Conservation (phyloP, 2,113 vertebrate genomes). For the Datnioides undecimradiatus region DNA sequence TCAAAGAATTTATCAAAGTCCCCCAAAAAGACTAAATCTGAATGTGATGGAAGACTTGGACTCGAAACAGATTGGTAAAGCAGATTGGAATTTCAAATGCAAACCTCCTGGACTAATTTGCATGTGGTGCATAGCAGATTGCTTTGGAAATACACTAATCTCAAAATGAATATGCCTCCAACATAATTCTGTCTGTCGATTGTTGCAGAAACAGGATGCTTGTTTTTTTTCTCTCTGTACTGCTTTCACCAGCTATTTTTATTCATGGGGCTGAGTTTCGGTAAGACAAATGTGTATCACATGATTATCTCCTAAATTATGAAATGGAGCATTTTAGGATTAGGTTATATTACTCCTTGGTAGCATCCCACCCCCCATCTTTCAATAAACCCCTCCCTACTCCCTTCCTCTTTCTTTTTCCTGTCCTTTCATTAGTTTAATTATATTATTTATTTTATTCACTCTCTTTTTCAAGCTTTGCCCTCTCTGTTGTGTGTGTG, state of each 20-base stretch:
- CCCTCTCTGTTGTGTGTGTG: not conserved
- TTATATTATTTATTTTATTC: not conserved
- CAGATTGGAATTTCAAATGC: constrained; percentile 71
- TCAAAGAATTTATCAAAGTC: constrained; percentile 64
- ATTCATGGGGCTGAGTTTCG: constrained; percentile 39
- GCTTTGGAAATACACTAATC: constrained; percentile 67
- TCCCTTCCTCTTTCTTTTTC: not conserved
- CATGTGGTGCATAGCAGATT: constrained; percentile 64
- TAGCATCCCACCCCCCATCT: constrained; percentile 4
- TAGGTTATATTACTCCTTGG: constrained; percentile 32
- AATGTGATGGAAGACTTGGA: constrained; percentile 51
- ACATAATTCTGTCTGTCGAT: constrained; percentile 55
- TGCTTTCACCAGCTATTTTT: constrained; percentile 54
- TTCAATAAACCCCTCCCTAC: constrained; percentile 3
- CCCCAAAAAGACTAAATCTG: constrained; percentile 50
- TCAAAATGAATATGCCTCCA: constrained; percentile 64
- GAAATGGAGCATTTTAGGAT: constrained; percentile 56
- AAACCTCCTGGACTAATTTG: constrained; percentile 70
- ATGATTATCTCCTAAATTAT: constrained; percentile 61
- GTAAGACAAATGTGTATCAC: constrained; percentile 46
- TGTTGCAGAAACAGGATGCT: constrained; percentile 45
- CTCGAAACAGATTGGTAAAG: constrained; percentile 68
- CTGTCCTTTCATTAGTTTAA: too few species aligned
- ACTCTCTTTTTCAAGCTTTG: not conserved
- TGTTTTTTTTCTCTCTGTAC: constrained; percentile 50